Conservation (phyloP, 2,888 invertebrate genomes). For the Apodemia zela region DNA sequence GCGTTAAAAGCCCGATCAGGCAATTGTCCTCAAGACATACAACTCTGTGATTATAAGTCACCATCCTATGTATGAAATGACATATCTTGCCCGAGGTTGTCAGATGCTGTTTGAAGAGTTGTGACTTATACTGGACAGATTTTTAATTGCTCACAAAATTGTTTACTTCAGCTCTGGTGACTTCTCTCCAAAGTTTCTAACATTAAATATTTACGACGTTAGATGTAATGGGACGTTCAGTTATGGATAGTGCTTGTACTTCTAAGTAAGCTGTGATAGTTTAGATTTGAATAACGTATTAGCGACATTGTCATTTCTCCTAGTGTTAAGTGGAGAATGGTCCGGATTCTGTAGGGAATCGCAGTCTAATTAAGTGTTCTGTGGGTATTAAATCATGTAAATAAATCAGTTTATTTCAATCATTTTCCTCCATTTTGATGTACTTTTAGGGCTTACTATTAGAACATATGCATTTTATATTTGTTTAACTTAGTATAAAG, state of each 20-base stretch:
- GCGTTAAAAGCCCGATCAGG: constrained; percentile 45
- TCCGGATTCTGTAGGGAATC: constrained; percentile 48
- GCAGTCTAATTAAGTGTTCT: constrained; percentile 54
- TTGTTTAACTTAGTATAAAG: constrained; percentile 50
- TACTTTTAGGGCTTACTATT: constrained; percentile 67
- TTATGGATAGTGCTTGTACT: constrained; percentile 42
- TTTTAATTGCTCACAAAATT: constrained; percentile 4
- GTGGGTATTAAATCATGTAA: constrained; percentile 66
- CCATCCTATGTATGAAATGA: constrained; percentile 42
- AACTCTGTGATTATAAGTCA: constrained; percentile 37
- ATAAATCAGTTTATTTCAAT: constrained; percentile 65
- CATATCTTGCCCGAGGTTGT: constrained; percentile 42
- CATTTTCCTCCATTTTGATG: constrained; percentile 64
- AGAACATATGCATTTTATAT: constrained; percentile 67
- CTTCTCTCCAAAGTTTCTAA: constrained; percentile 15
- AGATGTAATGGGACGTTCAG: constrained; percentile 17
- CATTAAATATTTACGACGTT: constrained; percentile 7
- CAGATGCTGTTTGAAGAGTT: constrained; percentile 19
- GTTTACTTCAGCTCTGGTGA: constrained; percentile 29
- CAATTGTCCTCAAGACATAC: constrained; percentile 34
- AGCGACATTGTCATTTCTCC: constrained; percentile 42
- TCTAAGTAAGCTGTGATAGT: constrained; percentile 75
- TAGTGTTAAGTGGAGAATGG: constrained; percentile 63
- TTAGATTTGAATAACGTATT: constrained; percentile 62
- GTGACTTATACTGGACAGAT: constrained; percentile 29